A percentile compares a stretch with the other conserved stretches of the same genome.
Conservation (phyloP, 2,113 vertebrate genomes). For the Pelecanus crispus region DNA sequence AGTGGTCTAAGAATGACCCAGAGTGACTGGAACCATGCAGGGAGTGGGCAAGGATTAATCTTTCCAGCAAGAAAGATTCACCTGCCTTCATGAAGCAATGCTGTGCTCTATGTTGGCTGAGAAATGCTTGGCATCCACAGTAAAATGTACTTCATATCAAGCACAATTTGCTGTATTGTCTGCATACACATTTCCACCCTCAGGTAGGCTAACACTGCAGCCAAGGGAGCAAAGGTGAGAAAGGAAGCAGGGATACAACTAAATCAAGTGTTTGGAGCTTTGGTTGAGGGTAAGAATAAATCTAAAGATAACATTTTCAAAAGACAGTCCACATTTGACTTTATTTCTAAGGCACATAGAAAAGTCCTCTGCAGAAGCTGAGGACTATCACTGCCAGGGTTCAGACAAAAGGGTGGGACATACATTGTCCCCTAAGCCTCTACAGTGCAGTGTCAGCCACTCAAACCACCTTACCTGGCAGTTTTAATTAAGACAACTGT, state of each 20-base stretch:
- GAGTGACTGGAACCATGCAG: background rate
- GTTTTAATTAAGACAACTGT: background rate
- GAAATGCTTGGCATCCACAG: background rate
- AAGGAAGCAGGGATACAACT: background rate
- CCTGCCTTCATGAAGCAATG: background rate
- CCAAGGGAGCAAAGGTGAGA: fast-evolving
- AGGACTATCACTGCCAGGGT: background rate
- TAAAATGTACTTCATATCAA: background rate
- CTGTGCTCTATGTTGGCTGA: background rate
- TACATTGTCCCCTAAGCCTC: background rate
- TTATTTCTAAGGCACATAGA: background rate
- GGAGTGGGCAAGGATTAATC: background rate
- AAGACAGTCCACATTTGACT: background rate
- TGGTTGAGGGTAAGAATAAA: background rate
- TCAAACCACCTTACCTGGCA: background rate
- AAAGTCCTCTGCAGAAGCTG: background rate
- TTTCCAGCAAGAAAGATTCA: background rate
- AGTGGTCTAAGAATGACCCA: background rate
- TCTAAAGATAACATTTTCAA: background rate
- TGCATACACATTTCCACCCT: background rate
- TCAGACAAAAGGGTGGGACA: background rate
- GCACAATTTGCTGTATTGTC: background rate
- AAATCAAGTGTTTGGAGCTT: background rate
- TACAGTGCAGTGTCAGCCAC: background rate
- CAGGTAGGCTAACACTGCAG: background rate